Base-by-base conservation (phyloP, 2,888 invertebrate species). In the Andrena minutula region DNA sequence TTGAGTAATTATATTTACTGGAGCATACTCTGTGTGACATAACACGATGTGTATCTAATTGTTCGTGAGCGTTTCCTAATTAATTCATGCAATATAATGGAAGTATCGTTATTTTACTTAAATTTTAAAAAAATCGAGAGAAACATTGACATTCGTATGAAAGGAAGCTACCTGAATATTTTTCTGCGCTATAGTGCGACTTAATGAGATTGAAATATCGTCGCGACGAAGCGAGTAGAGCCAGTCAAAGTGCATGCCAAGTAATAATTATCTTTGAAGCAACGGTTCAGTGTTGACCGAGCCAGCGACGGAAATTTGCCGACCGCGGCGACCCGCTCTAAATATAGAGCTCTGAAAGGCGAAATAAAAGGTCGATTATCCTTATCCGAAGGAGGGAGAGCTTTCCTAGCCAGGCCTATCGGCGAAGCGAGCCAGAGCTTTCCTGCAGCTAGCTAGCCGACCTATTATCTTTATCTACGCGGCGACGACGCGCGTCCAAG, bases 381-480 rank as follows among this genome's bases (percentile, higher is more conserved):
- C 71, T 83, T 83, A 77, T 77, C 83, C 76, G 70, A 65, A 58
- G 64, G 75, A 64, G 61, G 69, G 23, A 12, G 12, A 71, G 71
- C 68, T 74, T 26, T 66, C 47, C 58, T 30, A 4, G 60, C n/a
- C 23, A 32, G 63, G 68, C 20, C 10, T 71, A 80, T 80, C 79
- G 63, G 10, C 32, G n/a, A 16, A 23, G n/a, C 28, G 47, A 60
- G 53, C 30, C 20, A 51, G 73, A 78, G 65, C 53, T 77, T 75
- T 75, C 49, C 70, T 60, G 53, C 70, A 71, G 51, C 70, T 66
- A 35, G 26, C 35, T n/a, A 23, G 69, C 35, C 66, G 69, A 65
- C 73, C 74, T 85, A 84, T 88, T 85, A 85, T 88, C 84, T 82
- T 74, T 85, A 83, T 86, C 77, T 61, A 32, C 20, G 53, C 64